A percentile compares a stretch with the other conserved stretches of the same genome.
phyloP scores from a whole-genome alignment of 2,113 vertebrate species.

The Piaya cayana region DNA sequence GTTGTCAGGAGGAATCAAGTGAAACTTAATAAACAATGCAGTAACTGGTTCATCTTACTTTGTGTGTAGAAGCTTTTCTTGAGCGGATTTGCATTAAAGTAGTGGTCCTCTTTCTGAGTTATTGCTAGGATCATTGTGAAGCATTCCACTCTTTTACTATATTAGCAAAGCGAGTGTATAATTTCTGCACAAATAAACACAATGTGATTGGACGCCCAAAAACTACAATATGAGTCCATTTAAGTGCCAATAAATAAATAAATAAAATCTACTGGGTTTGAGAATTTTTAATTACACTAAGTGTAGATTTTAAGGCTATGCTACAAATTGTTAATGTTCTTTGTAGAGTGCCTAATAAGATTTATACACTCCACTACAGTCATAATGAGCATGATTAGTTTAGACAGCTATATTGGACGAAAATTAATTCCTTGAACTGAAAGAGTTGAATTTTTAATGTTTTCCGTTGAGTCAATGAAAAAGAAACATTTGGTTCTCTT shows the following conservation, averaged over 20 bases:
- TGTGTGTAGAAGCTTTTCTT: constrained; percentile 79
- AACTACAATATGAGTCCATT: neutral
- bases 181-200: constrained; percentile 60
- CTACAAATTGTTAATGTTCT: neutral
- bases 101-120: constrained; percentile 77
- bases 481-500: constrained; percentile 27
- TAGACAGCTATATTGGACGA: constrained; percentile 62
- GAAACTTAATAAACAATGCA: constrained; percentile 91
- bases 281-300: neutral
- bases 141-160: constrained; percentile 56
- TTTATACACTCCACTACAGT: constrained; percentile 44
- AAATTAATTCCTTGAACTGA: constrained; percentile 70
- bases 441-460: constrained; percentile 54
- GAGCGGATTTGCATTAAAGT: constrained; percentile 84
- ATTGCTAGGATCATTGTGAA: constrained; percentile 62
- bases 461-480: constrained; percentile 44
- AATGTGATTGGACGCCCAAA: neutral
- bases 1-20: constrained; percentile 97
- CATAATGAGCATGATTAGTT: constrained; percentile 64
- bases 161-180: constrained; percentile 40
- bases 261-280: neutral
- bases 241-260: neutral
- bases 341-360: constrained; percentile 58
- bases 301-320: constrained; percentile 3
- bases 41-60: constrained; percentile 87